Evolutionary conservation across 2,888 invertebrate genomes (phyloP).

Genomic region (Orthosia cruda): DNA sequence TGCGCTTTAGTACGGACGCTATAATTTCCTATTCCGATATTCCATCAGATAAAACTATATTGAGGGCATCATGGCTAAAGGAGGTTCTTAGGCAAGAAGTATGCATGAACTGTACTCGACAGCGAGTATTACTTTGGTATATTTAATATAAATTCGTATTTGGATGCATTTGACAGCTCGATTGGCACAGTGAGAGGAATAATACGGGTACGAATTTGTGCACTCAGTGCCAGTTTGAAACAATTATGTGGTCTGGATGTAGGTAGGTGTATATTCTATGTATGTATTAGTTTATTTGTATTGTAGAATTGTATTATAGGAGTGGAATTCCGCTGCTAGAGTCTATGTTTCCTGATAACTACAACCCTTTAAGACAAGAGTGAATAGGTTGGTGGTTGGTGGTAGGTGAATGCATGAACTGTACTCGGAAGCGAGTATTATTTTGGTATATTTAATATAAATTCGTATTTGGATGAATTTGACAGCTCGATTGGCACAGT

Average conservation of each 20-base stretch:
- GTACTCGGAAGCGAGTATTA: conserved; percentile 22
- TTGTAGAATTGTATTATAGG: not conserved
- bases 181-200: not conserved
- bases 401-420: conserved; percentile 40
- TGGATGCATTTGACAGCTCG: not conserved
- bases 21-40: conserved; percentile 56
- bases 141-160: not conserved
- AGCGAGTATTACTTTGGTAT: conserved; percentile 6
- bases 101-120: conserved; percentile 34
- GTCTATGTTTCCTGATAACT: too few relatives aligned
- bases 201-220: not conserved
- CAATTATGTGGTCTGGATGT: not conserved
- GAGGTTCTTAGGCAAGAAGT: conserved; percentile 36
- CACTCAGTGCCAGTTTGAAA: not conserved
- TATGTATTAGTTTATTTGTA: not conserved
- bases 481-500: not conserved
- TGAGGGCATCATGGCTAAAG: conserved; percentile 46
- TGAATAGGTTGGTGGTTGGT: too few relatives aligned
- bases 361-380: too few relatives aligned
- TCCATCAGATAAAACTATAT: conserved; percentile 57
- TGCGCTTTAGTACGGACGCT: conserved; percentile 42
- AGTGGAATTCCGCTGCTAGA: too few relatives aligned
- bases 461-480: not conserved
- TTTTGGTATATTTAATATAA: not conserved
- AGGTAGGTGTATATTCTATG: too few relatives aligned